These are phyloP conservation scores for Sardinella longiceps DNA, from an alignment of 2,797 vertebrate genomes.

Conservation along the genomic window DNA sequence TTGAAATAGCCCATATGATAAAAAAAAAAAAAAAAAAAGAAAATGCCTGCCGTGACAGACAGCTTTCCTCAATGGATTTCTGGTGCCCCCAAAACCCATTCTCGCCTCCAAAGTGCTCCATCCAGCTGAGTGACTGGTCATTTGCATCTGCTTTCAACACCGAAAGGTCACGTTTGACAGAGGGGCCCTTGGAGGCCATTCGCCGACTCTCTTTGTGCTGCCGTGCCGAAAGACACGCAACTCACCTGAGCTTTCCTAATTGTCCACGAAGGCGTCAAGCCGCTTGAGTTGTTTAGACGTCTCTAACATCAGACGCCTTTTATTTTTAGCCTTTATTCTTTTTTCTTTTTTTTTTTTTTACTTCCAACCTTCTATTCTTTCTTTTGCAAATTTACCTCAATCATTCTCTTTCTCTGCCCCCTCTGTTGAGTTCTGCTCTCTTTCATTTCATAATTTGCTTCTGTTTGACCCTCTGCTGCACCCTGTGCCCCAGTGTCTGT, in stretches of 20 bases:
- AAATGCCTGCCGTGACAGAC: background rate
- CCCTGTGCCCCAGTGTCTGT: background rate
- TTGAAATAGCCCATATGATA: conserved; percentile 5
- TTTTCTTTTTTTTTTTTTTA: background rate
- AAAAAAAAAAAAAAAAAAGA: background rate
- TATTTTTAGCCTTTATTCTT: background rate
- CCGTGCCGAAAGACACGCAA: conserved; percentile 24
- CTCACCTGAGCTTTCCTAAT: conserved; percentile 38
- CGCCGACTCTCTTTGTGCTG: conserved; percentile 34
- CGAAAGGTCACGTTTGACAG: conserved; percentile 55
- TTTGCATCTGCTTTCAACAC: conserved; percentile 53
- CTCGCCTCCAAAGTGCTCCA: conserved; percentile 48
- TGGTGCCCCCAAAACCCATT: conserved; percentile 44
- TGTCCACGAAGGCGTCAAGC: conserved; percentile 1
- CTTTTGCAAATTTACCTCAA: background rate
- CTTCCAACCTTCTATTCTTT: background rate
- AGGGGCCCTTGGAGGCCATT: conserved; percentile 39
- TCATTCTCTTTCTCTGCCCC: background rate
- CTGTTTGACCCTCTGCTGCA: background rate
- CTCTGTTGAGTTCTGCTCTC: background rate
- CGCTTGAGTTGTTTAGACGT: background rate
- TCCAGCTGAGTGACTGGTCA: conserved; percentile 37
- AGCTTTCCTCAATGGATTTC: conserved; percentile 52
- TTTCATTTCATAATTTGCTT: background rate
- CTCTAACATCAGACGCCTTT: background rate